These are phyloP conservation scores for Microtus agrestis DNA, from an alignment of 2,797 vertebrate species.

Conservation along the genomic window DNA sequence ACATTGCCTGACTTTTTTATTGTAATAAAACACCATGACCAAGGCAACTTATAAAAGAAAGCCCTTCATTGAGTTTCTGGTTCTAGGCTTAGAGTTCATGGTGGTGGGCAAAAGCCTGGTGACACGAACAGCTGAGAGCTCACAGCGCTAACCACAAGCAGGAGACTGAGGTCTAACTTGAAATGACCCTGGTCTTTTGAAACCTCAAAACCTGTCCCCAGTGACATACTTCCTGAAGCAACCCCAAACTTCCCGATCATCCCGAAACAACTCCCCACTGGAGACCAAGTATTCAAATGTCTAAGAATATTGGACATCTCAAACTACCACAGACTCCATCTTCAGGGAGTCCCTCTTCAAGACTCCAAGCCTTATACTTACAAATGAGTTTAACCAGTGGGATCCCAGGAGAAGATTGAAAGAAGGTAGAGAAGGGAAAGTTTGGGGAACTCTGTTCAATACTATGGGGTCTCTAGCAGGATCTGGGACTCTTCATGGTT, in stretches of 20 bases:
- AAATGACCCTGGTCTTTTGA: not conserved
- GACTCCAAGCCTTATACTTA: not conserved
- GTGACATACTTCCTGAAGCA: not conserved
- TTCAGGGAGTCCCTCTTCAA: not conserved
- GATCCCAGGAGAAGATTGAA: not conserved
- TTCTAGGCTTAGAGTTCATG: not conserved
- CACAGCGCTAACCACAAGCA: not conserved
- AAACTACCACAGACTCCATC: not conserved
- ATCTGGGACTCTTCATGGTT: not conserved
- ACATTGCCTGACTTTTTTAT: too few relatives aligned
- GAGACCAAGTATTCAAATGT: not conserved
- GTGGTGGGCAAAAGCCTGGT: not conserved
- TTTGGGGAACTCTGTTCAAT: not conserved
- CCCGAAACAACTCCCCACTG: too few relatives aligned
- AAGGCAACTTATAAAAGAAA: not conserved
- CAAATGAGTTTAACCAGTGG: not conserved
- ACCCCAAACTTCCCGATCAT: not conserved
- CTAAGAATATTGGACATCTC: too few relatives aligned
- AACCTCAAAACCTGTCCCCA: not conserved
- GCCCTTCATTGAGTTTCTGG: not conserved
- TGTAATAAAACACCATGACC: not conserved
- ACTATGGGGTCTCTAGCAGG: constrained; percentile 28
- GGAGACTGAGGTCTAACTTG: not conserved
- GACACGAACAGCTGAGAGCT: not conserved
- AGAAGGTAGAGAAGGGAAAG: not conserved